Base-by-base conservation (phyloP, 2,797 vertebrate genomes). In the Schizopygopsis pylzovi region DNA sequence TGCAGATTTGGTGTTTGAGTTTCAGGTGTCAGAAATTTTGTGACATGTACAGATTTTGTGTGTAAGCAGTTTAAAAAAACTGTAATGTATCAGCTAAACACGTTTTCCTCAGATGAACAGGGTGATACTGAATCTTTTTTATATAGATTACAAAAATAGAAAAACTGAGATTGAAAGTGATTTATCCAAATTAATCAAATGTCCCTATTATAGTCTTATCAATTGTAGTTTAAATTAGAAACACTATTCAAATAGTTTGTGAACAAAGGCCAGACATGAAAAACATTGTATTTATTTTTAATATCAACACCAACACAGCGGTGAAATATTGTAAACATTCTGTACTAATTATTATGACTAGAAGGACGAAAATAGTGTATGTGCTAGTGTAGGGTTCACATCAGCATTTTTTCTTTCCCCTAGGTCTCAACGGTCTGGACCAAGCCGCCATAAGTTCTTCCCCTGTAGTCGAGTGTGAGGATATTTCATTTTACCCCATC, bases 401-500 rank as follows among this genome's bases (percentile, higher is more conserved):
- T 67, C 47, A 56, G 37, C 37, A 56, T 20, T 12, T 59, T n/a
- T 15, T 80, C 25, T 8, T 0, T 6, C 4, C 73, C 20, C 37
- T 6, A 3, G 0, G 28, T 77, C 49, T 67, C 63, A 70, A 8
- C 7, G 1, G 33, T 54, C 28, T 83, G 2, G 8, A 79, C 63
- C 45, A 39, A 70, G 54, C 33, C 15, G 0, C 56, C 80, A 70
- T 2, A 82, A 54, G 47, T 41, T 71, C n/a, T 71, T 47, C 76
- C 65, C 59, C 22, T 81, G 12, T 45, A 16, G 37, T 65, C 1
- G 39, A 68, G 28, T 81, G 43, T 47, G 39, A 47, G 39, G 43
- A 67, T 81, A 52, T 79, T 56, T 68, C 49, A 45, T 86, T 84
- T 56, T 56, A 63, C 68, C 39, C 75, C 75, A 78, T 77, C 83